Conservation (phyloP, 2,113 vertebrate genomes). For the Cephalopterus ornatus region DNA sequence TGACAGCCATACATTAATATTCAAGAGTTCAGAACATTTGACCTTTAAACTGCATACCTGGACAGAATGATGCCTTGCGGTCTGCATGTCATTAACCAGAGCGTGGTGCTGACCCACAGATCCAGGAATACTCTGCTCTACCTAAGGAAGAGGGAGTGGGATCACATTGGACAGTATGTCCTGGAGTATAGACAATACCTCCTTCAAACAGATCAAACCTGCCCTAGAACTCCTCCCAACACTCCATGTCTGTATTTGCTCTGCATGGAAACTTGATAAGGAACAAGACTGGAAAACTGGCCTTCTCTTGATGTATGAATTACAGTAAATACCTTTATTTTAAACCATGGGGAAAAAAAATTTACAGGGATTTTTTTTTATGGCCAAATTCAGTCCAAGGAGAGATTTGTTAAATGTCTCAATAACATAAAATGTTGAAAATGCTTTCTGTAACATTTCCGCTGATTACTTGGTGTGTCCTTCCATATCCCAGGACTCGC, state of each 20-base stretch:
- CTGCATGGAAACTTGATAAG: background rate
- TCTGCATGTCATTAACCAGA: background rate
- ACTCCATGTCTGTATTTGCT: background rate
- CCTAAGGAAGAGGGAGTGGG: accelerated
- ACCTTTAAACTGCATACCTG: background rate
- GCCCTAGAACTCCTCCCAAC: background rate
- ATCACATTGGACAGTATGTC: background rate
- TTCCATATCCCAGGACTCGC: background rate
- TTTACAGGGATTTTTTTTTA: background rate
- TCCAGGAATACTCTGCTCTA: background rate
- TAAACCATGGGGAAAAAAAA: background rate
- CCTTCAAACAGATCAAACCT: background rate
- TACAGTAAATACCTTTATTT: background rate
- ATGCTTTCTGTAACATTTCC: background rate
- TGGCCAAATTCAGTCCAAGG: background rate
- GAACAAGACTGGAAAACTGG: background rate
- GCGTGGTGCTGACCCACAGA: background rate
- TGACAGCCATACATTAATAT: background rate
- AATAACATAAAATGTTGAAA: background rate
- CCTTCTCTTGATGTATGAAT: background rate
- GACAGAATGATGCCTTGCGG: background rate
- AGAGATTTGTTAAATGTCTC: background rate
- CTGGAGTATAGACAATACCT: background rate
- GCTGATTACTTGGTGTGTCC: background rate
- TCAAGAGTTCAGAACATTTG: background rate